Evolutionary conservation across 2,888 invertebrate species (phyloP).

Genomic region (Nipponacmea schrenckii): DNA sequence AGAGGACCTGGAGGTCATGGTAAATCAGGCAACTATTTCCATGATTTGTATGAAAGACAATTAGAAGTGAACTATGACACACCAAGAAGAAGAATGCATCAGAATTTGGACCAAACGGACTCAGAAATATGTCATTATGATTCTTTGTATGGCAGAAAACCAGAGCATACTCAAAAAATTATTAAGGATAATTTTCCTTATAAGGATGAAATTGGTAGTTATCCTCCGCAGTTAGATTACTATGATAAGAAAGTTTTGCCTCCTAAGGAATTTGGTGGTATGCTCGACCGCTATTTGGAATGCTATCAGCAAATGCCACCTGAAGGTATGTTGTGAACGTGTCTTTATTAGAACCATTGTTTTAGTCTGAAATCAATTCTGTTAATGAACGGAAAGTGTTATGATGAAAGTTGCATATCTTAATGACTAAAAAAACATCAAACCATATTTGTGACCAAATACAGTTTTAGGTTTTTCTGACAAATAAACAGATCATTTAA

Average conservation of each 20-base stretch:
- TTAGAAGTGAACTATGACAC: background rate
- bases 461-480: too few relatives aligned
- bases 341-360: too few relatives aligned
- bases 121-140: background rate
- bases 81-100: background rate
- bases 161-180: background rate
- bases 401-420: too few relatives aligned
- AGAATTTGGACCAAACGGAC: background rate
- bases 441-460: too few relatives aligned
- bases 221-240: constrained; percentile 5
- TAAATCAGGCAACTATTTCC: background rate
- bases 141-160: background rate
- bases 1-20: background rate
- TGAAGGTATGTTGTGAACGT: background rate
- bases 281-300: constrained; percentile 36
- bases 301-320: constrained; percentile 23
- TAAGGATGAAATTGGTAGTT: background rate
- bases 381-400: too few relatives aligned
- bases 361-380: too few relatives aligned
- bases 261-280: constrained; percentile 20
- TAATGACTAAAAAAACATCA: too few relatives aligned
- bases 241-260: constrained; percentile 10
- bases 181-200: background rate
- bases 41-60: background rate
- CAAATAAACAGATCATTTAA: too few relatives aligned